Evolutionary conservation across 2,888 invertebrate species (phyloP).

Genomic region (Dilophus febrilis): DNA sequence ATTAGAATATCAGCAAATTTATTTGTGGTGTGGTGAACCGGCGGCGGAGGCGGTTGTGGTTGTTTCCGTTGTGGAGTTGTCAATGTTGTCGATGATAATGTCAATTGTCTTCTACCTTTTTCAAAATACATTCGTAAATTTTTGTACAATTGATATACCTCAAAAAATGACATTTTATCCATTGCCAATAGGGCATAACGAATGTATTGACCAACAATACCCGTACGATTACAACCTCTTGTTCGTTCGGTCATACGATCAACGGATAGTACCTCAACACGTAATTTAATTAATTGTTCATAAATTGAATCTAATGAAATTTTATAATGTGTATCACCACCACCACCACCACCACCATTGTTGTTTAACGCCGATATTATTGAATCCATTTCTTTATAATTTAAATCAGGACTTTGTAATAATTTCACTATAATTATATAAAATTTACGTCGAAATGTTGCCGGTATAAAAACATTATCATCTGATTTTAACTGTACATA

Average conservation of each 20-base stretch:
- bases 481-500: constrained; percentile 49
- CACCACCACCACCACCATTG: too few relatives aligned
- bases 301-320: constrained; percentile 40
- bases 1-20: constrained; percentile 15
- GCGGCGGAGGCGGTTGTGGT: neutral
- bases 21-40: neutral
- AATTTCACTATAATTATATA: constrained; percentile 64
- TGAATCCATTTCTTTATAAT: constrained; percentile 48
- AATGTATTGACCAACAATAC: constrained; percentile 55
- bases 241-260: constrained; percentile 38
- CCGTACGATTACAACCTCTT: constrained; percentile 26
- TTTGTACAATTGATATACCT: constrained; percentile 57
- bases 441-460: constrained; percentile 55
- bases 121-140: constrained; percentile 54
- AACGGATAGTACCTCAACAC: constrained; percentile 47
- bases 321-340: constrained; percentile 18
- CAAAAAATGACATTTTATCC: constrained; percentile 69
- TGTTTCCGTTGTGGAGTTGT: constrained; percentile 13
- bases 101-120: constrained; percentile 23
- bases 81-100: constrained; percentile 9
- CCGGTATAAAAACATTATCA: constrained; percentile 25
- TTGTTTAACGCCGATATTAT: constrained; percentile 30
- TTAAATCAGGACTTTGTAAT: constrained; percentile 63
- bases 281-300: constrained; percentile 28
- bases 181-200: constrained; percentile 64